Conservation (phyloP, 2,888 invertebrate genomes). For the Geotrupes spiniger region DNA sequence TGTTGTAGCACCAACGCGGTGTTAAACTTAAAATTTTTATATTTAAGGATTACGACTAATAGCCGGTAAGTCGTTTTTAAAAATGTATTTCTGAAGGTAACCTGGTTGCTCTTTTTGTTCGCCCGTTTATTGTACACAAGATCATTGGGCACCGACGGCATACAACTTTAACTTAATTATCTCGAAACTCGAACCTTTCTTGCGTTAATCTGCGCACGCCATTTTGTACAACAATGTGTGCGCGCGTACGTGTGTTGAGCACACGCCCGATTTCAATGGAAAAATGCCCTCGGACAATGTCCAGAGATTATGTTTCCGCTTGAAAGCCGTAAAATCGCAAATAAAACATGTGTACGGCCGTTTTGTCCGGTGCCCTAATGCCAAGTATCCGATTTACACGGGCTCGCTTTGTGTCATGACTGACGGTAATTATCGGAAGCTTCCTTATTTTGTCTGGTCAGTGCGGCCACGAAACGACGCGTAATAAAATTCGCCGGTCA, state of each 20-base stretch:
- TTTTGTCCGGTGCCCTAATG: neutral
- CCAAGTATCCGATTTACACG: too few relatives aligned
- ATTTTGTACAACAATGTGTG: constrained; percentile 25
- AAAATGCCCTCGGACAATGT: constrained; percentile 25
- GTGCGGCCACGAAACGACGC: too few relatives aligned
- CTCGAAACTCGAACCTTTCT: constrained; percentile 40
- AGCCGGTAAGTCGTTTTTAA: too few relatives aligned
- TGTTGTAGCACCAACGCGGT: too few relatives aligned
- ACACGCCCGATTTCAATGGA: constrained; percentile 33
- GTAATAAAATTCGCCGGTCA: neutral
- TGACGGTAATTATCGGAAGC: neutral
- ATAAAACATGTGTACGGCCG: constrained; percentile 29
- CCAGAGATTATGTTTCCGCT: constrained; percentile 30
- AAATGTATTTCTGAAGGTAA: too few relatives aligned
- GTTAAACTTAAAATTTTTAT: too few relatives aligned
- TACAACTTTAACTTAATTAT: constrained; percentile 42
- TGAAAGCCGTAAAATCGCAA: constrained; percentile 36
- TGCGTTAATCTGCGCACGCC: constrained; percentile 32
- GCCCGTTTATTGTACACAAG: constrained; percentile 37
- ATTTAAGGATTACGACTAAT: too few relatives aligned
- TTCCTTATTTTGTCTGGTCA: too few relatives aligned
- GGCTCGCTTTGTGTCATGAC: neutral
- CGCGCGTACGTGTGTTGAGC: constrained; percentile 29
- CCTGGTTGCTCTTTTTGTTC: constrained; percentile 25
- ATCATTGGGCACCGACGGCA: constrained; percentile 28